Evolutionary conservation across 1,140 invertebrate genomes (phyloP).

Genomic region (Zaprionus ghesquierei): DNA sequence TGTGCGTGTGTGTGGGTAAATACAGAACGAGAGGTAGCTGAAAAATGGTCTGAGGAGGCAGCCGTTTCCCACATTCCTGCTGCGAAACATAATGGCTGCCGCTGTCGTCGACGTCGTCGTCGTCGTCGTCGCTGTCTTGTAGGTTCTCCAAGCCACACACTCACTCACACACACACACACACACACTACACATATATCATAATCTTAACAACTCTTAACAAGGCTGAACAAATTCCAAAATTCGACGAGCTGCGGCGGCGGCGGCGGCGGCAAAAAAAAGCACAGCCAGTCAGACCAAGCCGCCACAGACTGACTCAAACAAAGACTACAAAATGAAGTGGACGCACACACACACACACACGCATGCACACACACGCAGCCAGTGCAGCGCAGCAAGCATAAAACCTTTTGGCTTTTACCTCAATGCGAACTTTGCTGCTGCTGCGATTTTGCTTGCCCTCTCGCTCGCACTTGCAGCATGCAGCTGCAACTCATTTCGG

Average conservation of each 20-base stretch:
- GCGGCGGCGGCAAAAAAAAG: conserved; percentile 43
- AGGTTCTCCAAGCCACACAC: neutral
- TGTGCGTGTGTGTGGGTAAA: conserved; percentile 44
- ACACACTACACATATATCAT: conserved; percentile 68
- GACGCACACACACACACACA: conserved; percentile 50
- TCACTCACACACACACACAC: conserved; percentile 37
- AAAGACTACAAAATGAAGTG: conserved; percentile 72
- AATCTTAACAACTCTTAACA: conserved; percentile 82
- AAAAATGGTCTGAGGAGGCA: conserved; percentile 72
- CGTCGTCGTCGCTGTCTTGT: neutral
- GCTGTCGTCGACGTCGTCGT: conserved; percentile 63
- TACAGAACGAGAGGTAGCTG: conserved; percentile 35
- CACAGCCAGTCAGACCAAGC: conserved; percentile 72
- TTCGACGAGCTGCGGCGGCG: conserved; percentile 66
- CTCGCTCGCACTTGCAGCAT: neutral
- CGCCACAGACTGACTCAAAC: conserved; percentile 27
- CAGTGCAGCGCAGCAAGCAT: conserved; percentile 36
- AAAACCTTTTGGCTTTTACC: conserved; percentile 20
- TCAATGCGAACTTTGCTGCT: conserved; percentile 9
- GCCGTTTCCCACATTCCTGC: conserved; percentile 77
- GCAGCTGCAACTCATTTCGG: neutral
- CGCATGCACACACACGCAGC: neutral
- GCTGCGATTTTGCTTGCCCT: neutral
- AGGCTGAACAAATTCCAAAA: conserved; percentile 81
- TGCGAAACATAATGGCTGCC: conserved; percentile 80